Evolutionary conservation across 2,888 invertebrate species (phyloP).

Genomic region (Yponomeuta evonymella): DNA sequence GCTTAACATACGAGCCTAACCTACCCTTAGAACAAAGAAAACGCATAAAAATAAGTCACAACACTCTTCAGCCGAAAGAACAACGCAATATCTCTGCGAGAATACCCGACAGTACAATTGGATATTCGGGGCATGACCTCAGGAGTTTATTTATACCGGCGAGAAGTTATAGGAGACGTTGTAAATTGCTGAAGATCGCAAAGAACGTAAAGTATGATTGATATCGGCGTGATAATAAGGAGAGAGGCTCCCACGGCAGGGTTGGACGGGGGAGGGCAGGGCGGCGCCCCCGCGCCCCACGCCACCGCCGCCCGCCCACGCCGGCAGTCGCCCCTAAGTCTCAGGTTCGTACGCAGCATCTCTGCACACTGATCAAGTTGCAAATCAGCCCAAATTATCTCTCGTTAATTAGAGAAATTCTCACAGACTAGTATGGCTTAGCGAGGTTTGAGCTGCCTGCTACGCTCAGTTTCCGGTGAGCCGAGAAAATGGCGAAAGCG

Average conservation of each 20-base stretch:
- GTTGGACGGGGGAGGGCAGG: slow-evolving; percentile 25
- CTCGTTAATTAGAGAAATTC: not conserved
- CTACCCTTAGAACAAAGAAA: slow-evolving; percentile 11
- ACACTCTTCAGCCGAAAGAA: not conserved
- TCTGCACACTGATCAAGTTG: slow-evolving; percentile 36
- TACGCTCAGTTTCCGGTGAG: not conserved
- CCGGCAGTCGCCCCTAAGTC: slow-evolving; percentile 71
- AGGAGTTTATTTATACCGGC: not conserved
- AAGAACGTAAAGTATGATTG: slow-evolving; percentile 15
- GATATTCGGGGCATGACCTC: not conserved
- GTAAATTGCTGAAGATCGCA: slow-evolving; percentile 7
- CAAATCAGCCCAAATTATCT: slow-evolving; percentile 30
- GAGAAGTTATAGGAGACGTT: not conserved
- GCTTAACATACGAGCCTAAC: slow-evolving; percentile 4
- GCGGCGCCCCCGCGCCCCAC: slow-evolving; percentile 47
- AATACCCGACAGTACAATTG: not conserved
- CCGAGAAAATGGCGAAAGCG: slow-evolving; percentile 24
- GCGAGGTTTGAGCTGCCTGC: not conserved
- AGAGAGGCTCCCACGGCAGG: slow-evolving; percentile 29
- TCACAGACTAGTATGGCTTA: not conserved
- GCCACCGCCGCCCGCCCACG: slow-evolving; percentile 44
- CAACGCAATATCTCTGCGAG: not conserved
- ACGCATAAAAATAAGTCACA: slow-evolving; percentile 10
- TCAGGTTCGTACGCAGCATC: slow-evolving; percentile 70
- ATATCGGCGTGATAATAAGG: slow-evolving; percentile 34